Evolutionary conservation across 35 echinoderm and acorn worm species (phyloP).

Genomic region (Apostichopus japonicus): DNA sequence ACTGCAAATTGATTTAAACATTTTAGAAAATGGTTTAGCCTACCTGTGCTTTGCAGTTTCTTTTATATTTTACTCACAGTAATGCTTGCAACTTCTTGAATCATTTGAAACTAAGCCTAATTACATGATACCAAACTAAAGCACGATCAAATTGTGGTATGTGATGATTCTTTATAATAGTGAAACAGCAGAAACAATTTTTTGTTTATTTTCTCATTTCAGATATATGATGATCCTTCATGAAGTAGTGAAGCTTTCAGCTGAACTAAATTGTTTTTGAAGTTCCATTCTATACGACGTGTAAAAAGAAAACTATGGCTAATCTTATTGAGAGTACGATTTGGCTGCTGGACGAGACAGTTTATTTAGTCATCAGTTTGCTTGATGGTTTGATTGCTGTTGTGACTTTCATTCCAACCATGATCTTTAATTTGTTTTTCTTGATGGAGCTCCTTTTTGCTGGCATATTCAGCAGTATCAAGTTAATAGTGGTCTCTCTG

Average conservation of each 20-base stretch:
- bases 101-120: too few species aligned
- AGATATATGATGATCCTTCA: background rate
- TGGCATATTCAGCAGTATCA: conserved; percentile 15
- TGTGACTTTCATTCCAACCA: background rate
- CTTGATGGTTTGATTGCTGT: background rate
- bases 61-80: too few species aligned
- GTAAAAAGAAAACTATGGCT: background rate
- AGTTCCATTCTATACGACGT: too few species aligned
- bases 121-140: too few species aligned
- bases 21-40: too few species aligned
- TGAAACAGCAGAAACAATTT: background rate
- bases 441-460: conserved; percentile 30
- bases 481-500: background rate
- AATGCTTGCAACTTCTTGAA: too few species aligned
- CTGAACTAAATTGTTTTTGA: too few species aligned
- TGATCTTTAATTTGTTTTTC: background rate
- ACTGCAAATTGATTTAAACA: too few species aligned
- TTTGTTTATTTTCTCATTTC: background rate
- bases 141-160: background rate
- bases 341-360: conserved; percentile 6
- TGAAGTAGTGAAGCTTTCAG: background rate
- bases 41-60: too few species aligned
- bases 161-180: background rate
- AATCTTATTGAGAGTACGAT: background rate
- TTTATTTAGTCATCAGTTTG: background rate